These are phyloP conservation scores for Dreissena polymorpha DNA, from an alignment of 1,140 invertebrate genomes.

Conservation along the genomic window DNA sequence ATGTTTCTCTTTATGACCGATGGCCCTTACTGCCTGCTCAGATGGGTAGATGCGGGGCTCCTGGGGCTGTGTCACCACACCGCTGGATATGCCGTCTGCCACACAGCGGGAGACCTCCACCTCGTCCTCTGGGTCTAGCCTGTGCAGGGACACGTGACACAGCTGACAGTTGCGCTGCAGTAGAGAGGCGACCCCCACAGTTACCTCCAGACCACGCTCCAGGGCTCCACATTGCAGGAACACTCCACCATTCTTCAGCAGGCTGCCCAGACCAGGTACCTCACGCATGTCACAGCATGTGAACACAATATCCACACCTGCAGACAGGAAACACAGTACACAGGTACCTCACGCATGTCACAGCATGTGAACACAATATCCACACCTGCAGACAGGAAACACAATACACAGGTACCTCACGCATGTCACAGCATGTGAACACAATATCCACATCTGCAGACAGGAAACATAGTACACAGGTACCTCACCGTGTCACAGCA, in stretches of 20 bases:
- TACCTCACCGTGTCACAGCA: no score
- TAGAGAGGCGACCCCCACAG: neutral
- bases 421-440: no score
- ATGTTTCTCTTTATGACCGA: neutral
- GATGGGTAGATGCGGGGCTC: no score
- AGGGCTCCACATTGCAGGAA: neutral
- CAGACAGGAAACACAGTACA: neutral
- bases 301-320: constrained; percentile 4
- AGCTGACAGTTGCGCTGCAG: neutral
- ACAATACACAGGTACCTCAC: no score
- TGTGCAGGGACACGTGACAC: neutral
- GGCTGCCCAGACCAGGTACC: neutral
- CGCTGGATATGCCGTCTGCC: no score
- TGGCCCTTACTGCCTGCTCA: neutral
- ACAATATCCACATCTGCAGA: no score
- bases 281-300: neutral
- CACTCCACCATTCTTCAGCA: neutral
- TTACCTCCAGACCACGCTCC: neutral
- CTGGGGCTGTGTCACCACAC: no score
- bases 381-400: no score
- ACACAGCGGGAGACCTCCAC: no score
- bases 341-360: neutral
- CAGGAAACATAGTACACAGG: no score
- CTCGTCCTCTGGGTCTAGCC: neutral
- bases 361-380: no score